Percentiles rank a stretch among this genome's conserved stretches.
Evolutionary conservation across 2,888 invertebrate species (phyloP).

Genomic region (Rotaria socialis): DNA sequence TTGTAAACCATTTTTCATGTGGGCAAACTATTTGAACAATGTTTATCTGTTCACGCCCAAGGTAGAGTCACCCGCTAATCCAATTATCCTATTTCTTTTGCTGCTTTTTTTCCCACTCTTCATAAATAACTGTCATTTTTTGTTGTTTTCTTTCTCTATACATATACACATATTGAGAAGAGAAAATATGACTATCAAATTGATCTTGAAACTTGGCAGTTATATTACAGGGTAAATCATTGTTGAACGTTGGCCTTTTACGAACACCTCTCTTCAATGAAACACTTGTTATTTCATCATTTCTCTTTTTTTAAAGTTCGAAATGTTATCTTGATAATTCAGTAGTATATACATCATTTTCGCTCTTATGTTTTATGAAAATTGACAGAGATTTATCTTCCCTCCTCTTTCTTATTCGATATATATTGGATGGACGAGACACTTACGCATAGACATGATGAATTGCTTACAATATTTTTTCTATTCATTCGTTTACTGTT

Average conservation of each 20-base stretch:
- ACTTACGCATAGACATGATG: background rate
- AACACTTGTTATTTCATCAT: background rate
- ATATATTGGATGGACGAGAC: background rate
- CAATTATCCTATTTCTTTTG: background rate
- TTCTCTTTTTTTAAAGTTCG: background rate
- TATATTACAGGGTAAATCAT: background rate
- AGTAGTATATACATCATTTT: background rate
- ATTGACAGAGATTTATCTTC: slow-evolving; percentile 1
- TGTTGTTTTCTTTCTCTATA: background rate
- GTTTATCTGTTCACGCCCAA: slow-evolving; percentile 15
- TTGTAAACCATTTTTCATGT: slow-evolving; percentile 4
- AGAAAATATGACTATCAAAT: background rate
- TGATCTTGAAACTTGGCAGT: slow-evolving; percentile 3
- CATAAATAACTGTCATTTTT: background rate
- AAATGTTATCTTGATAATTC: background rate
- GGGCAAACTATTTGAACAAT: background rate
- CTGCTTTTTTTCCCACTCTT: background rate
- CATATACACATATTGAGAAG: background rate
- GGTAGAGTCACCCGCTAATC: background rate
- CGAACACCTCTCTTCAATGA: background rate
- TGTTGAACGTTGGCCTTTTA: background rate
- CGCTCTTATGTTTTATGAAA: slow-evolving; percentile 3
- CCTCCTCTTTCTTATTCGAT: background rate
- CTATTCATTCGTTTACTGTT: slow-evolving; percentile 4
- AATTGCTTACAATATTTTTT: background rate